Base-by-base conservation (phyloP, 2,797 vertebrate species). In the Steatocranus sp. region DNA sequence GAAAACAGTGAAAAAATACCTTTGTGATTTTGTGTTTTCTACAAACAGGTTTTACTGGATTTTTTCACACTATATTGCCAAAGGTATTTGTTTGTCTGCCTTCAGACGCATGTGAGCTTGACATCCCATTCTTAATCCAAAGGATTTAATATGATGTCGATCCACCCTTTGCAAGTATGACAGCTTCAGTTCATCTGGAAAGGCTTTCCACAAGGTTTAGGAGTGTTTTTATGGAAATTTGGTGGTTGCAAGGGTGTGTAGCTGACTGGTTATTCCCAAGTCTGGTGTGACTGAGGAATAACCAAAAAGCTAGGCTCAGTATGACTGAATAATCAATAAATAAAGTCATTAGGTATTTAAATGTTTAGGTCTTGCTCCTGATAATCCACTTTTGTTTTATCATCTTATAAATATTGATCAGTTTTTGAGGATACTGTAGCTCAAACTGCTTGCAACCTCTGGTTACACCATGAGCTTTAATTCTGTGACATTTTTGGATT, bases 391-490 rank as follows among this genome's bases (percentile, higher is more conserved):
- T 30, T 70, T 70, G 10, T 46, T 48, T 70, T 0, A 70, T 46
- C n/a, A 68, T 30, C 43, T n/a, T 73, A 4, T 48, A 48, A 73
- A 48, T 32, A 48, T 50, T 38, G 36, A 18, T 49, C 77, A 38
- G 30, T 32, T 73, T 48, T 73, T 73, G 7, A 30, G 17, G 10
- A 48, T n/a, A 32, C 7, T 48, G 43, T n/a, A 17, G 12, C 41
- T 46, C 0, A 78, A 78, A 46, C 38, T 58, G 17, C 27, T 56
- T 25, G 8, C 32, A 20, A 11, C 20, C 23, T 23, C 5, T 51
- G 11, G 23, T 48, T n/a, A 23, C 12, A 75, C 38, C 49, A 11
- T 8, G 1, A 80, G 79, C 23, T 80, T 73, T 74, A 86, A 84
- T 76, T 82, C 54, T 41, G 38, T 25, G 36, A 23, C 1, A 74